Evolutionary conservation across 1,140 invertebrate genomes (phyloP).

Genomic region (Hetaerina americana): DNA sequence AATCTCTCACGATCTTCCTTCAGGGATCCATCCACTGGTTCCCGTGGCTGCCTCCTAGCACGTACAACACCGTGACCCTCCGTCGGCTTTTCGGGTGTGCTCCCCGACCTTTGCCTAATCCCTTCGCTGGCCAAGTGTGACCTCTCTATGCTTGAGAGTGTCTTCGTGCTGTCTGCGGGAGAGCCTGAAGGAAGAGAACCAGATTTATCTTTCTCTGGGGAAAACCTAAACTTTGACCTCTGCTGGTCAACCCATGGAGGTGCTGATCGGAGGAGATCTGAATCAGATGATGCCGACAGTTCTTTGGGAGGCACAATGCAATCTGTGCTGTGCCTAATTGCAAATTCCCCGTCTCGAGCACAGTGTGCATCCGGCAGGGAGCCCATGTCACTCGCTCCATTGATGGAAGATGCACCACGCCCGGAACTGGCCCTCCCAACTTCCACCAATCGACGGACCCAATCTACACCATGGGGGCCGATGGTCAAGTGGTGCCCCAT

Average conservation of each 20-base stretch:
- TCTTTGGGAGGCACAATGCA: slow-evolving; percentile 47
- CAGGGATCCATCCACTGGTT: background rate
- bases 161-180: slow-evolving; percentile 36
- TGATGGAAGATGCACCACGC: slow-evolving; percentile 16
- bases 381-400: background rate
- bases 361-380: slow-evolving; percentile 28
- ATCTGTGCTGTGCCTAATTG: slow-evolving; percentile 49
- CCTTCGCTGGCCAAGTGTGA: slow-evolving; percentile 23
- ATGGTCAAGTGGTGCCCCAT: slow-evolving; percentile 41
- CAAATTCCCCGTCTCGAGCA: slow-evolving; percentile 32
- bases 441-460: slow-evolving; percentile 39
- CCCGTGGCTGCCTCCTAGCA: background rate
- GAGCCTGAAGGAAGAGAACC: slow-evolving; percentile 16
- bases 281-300: slow-evolving; percentile 41
- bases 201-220: slow-evolving; percentile 25
- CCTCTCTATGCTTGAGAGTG: slow-evolving; percentile 39
- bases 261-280: slow-evolving; percentile 38
- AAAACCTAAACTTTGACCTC: slow-evolving; percentile 28
- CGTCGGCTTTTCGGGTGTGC: slow-evolving; percentile 20
- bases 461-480: slow-evolving; percentile 47
- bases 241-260: slow-evolving; percentile 30
- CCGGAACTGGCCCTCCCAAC: slow-evolving; percentile 16
- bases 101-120: background rate
- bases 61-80: background rate
- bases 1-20: background rate